Conservation (phyloP, 2,888 invertebrate species). For the Zaprionus bogoriensis region DNA sequence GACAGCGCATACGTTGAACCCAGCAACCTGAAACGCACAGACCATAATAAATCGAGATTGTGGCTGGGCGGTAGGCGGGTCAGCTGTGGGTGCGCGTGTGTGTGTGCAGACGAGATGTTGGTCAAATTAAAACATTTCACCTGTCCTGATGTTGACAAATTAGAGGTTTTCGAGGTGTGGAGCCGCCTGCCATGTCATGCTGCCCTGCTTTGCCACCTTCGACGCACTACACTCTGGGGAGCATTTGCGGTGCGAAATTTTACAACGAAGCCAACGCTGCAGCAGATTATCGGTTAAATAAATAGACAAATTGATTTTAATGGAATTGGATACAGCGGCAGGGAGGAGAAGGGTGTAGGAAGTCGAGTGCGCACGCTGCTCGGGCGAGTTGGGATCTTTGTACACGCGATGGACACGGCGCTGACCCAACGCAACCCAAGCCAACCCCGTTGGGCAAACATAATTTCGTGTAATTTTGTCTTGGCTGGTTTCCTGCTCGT, state of each 20-base stretch:
- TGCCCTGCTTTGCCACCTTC: too few species aligned
- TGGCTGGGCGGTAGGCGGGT: background rate
- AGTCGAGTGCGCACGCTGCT: too few species aligned
- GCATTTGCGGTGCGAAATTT: slow-evolving; percentile 42
- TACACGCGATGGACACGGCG: slow-evolving; percentile 10
- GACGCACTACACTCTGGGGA: slow-evolving; percentile 7
- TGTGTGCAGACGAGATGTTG: slow-evolving; percentile 38
- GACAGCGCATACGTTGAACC: slow-evolving; percentile 18
- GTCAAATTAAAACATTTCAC: slow-evolving; percentile 67
- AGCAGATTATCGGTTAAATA: slow-evolving; percentile 73
- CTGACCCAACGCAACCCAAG: slow-evolving; percentile 29
- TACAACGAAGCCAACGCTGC: slow-evolving; percentile 52
- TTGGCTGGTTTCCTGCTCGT: slow-evolving; percentile 29
- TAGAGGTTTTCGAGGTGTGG: slow-evolving; percentile 60
- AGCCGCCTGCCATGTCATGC: slow-evolving; percentile 31
- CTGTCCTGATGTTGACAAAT: slow-evolving; percentile 70
- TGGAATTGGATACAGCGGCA: slow-evolving; percentile 67
- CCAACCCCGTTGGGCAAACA: slow-evolving; percentile 66
- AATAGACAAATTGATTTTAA: slow-evolving; percentile 77
- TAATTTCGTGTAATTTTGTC: slow-evolving; percentile 68
- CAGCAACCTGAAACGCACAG: slow-evolving; percentile 8
- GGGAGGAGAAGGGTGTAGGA: too few species aligned
- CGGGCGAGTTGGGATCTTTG: slow-evolving; percentile 10
- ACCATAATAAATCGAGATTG: slow-evolving; percentile 60
- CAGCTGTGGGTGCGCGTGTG: background rate